A percentile compares a stretch with the other conserved stretches of the same genome.
Evolutionary conservation across 2,797 vertebrate species (phyloP).

Genomic region (Glyptemys insculpta): DNA sequence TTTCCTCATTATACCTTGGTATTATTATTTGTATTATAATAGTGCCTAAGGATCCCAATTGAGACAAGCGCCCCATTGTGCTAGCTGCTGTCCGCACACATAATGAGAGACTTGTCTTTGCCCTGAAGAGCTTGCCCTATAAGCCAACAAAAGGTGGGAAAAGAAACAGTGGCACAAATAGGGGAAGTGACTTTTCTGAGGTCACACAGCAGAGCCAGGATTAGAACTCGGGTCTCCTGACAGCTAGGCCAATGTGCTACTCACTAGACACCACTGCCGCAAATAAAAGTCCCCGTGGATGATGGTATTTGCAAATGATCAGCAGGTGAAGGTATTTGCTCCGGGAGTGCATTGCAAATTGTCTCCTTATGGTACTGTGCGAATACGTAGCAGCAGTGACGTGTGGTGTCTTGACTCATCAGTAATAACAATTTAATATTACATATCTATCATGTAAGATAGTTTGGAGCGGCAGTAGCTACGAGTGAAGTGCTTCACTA

Average conservation of each 20-base stretch:
- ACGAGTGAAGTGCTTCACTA: not conserved
- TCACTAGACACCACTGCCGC: not conserved
- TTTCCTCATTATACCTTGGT: not conserved
- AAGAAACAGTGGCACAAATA: not conserved
- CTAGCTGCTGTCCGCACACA: fast-evolving
- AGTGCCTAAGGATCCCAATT: fast-evolving
- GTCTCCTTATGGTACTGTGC: not conserved
- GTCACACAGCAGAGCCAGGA: not conserved
- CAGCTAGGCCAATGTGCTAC: not conserved
- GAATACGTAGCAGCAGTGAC: not conserved
- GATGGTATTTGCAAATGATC: not conserved
- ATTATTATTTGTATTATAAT: not conserved
- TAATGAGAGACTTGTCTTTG: not conserved
- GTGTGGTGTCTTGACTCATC: not conserved
- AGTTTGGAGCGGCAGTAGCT: not conserved
- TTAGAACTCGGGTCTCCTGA: not conserved
- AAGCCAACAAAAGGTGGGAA: not conserved
- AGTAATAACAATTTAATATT: not conserved
- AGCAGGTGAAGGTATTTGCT: not conserved
- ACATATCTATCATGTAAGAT: not conserved
- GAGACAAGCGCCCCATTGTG: fast-evolving
- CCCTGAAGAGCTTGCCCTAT: not conserved
- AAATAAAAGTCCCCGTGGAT: not conserved
- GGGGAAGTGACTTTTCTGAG: not conserved
- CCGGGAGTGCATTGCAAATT: not conserved